Base-by-base conservation (phyloP, 2,113 vertebrate species). In the Penelope pileata region DNA sequence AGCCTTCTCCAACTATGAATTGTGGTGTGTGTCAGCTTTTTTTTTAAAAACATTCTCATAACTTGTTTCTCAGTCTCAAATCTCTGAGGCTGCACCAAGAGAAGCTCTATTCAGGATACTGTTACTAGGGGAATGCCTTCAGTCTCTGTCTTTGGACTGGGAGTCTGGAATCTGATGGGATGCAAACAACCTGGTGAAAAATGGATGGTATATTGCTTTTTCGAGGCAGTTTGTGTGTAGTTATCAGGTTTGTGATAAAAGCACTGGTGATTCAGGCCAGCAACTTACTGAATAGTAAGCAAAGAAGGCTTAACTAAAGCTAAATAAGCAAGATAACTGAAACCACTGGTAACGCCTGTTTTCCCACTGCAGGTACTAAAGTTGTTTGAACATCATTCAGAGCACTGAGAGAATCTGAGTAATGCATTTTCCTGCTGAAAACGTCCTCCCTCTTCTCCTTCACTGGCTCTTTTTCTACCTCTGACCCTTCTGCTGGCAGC, bases 401-500 rank as follows among this genome's bases (percentile, higher is more conserved):
- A 34, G 43, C 58, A 58, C 14, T 47, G 69, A 82, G 70, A 62
- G 30, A 75, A 50, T 2, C 5, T 23, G 43, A 63, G 29, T n/a
- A 80, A 48, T 36, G 16, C 4, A 21, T 82, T 84, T 85, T 62
- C 19, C 36, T 66, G 17, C 7, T 75, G 75, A 78, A 83, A 91
- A 78, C 81, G 51, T 24, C 38, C 93, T 91, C 14, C 21, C 64
- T 93, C 56, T 91, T 86, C 81, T 77, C 77, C 69, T 88, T 70
- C 32, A 4, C 43, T 6, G 40, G 51, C 51, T 76, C 75, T 88
- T 93, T 96, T 75, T 42, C 72, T 74, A 45, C 34, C 18, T 64
- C 72, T 93, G 85, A 86, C 64, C 50, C 2, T 2, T 56, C 19
- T 94, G 60, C 68, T 94, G 94, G 90, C 88, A 94, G 43, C 60